These are phyloP conservation scores for Coluber constrictor DNA, from an alignment of 2,797 vertebrate genomes.

Conservation along the genomic window DNA sequence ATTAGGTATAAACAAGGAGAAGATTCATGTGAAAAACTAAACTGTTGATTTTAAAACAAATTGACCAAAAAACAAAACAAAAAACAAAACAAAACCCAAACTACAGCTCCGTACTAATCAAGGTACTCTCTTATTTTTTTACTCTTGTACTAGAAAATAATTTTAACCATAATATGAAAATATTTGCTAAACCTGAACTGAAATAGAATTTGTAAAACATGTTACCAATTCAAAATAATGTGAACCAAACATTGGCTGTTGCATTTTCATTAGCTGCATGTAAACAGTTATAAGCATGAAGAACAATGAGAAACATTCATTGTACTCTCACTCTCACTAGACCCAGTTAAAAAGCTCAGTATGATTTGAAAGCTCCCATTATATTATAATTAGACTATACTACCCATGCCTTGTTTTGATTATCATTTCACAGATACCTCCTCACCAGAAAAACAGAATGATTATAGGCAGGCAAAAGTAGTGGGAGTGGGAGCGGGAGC, in stretches of 20 bases:
- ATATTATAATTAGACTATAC: neutral
- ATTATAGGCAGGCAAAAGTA: neutral
- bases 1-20: neutral
- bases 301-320: neutral
- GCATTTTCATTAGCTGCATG: neutral
- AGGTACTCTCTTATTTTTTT: neutral
- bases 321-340: neutral
- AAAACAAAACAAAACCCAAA: neutral
- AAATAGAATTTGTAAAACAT: neutral
- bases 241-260: neutral
- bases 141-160: neutral
- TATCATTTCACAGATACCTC: neutral
- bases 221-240: neutral
- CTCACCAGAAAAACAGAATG: neutral
- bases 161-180: neutral
- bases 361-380: neutral
- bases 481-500: neutral
- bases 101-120: too few relatives aligned
- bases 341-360: neutral
- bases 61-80: neutral
- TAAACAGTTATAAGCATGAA: neutral
- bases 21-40: too few relatives aligned
- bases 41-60: neutral
- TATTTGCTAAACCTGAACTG: neutral
- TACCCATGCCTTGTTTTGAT: neutral